phyloP scores from a whole-genome alignment of 2,888 invertebrate species.

The Smittia sp. region DNA sequence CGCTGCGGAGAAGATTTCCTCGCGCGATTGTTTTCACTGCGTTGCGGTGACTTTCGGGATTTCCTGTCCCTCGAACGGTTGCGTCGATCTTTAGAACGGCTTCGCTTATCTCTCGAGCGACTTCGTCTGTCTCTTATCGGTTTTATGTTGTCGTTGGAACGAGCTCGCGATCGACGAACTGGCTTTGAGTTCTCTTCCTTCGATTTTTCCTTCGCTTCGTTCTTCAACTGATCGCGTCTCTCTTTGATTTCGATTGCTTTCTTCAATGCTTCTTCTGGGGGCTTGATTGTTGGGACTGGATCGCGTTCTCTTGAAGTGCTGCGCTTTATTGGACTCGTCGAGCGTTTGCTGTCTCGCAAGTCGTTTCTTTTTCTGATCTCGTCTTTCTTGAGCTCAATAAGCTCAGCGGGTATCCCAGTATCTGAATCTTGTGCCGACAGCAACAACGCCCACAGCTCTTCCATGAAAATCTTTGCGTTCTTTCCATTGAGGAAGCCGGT shows the following conservation, averaged over 20 bases:
- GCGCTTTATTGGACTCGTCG: not conserved
- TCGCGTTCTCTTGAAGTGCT: slow-evolving; percentile 11
- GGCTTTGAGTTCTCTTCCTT: slow-evolving; percentile 46
- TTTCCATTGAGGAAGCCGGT: slow-evolving; percentile 98
- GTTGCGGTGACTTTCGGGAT: slow-evolving; percentile 44
- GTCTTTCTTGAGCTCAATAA: slow-evolving; percentile 94
- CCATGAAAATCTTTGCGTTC: slow-evolving; percentile 96
- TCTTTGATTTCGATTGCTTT: slow-evolving; percentile 47
- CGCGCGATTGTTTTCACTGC: slow-evolving; percentile 43
- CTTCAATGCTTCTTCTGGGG: slow-evolving; percentile 46
- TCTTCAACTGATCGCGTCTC: slow-evolving; percentile 49
- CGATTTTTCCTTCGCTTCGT: slow-evolving; percentile 46
- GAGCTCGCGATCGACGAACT: slow-evolving; percentile 40
- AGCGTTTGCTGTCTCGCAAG: slow-evolving; percentile 43
- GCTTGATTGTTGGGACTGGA: not conserved
- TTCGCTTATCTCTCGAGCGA: slow-evolving; percentile 52
- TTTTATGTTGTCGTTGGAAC: slow-evolving; percentile 44
- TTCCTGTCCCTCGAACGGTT: slow-evolving; percentile 45
- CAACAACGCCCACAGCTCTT: slow-evolving; percentile 93
- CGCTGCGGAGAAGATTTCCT: slow-evolving; percentile 43
- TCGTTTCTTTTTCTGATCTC: slow-evolving; percentile 81
- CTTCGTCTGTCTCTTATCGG: slow-evolving; percentile 49
- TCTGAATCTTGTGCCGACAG: slow-evolving; percentile 94
- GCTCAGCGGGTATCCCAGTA: slow-evolving; percentile 90
- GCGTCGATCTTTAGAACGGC: slow-evolving; percentile 50